These are phyloP conservation scores for Muscicapa comitata DNA, from an alignment of 2,797 vertebrate genomes.

Conservation along the genomic window DNA sequence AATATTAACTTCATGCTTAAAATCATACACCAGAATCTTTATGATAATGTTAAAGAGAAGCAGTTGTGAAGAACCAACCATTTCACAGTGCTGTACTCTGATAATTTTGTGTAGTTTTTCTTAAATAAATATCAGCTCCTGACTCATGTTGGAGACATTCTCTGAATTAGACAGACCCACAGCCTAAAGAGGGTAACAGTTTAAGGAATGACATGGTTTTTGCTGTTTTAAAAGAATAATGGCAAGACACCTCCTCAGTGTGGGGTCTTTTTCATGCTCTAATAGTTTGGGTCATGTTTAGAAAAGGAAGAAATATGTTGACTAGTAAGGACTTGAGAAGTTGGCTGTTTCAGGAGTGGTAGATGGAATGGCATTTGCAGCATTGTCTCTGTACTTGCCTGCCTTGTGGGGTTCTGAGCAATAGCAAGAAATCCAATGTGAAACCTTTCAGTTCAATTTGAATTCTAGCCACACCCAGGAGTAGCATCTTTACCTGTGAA, in stretches of 20 bases:
- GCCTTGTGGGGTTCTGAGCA: not conserved
- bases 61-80: not conserved
- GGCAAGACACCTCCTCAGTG: not conserved
- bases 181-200: not conserved
- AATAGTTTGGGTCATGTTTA: not conserved
- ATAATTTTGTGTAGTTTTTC: not conserved
- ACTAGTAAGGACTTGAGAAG: not conserved
- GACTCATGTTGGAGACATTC: not conserved
- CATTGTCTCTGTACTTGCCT: not conserved
- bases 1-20: not conserved
- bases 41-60: not conserved
- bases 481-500: not conserved
- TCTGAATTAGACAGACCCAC: not conserved
- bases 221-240: not conserved
- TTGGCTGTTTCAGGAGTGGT: not conserved
- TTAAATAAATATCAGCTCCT: not conserved
- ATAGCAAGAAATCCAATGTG: not conserved
- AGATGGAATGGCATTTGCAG: not conserved
- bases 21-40: not conserved
- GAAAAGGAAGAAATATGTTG: not conserved
- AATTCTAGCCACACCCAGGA: not conserved
- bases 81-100: not conserved
- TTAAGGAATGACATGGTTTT: not conserved
- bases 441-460: not conserved
- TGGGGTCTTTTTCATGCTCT: accelerated